Evolutionary conservation across 2,888 invertebrate genomes (phyloP), one percentile per base, ranked within the genome.

Genomic region (Cryptocephalus primarius): DNA sequence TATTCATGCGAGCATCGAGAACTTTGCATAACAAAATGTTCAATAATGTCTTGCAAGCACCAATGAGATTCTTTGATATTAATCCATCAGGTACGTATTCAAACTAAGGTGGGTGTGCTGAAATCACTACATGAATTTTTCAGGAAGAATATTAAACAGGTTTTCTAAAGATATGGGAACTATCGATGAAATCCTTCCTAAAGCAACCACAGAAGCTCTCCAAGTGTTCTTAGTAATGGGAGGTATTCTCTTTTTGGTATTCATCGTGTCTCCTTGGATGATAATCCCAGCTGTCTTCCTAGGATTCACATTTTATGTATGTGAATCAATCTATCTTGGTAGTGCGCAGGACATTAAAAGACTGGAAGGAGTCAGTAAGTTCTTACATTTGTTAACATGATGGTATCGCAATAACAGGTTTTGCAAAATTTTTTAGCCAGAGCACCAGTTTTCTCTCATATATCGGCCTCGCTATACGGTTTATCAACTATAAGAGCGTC

Each of bases 391-490:
- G 36, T 36, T 36, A 36, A 6, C 12, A 36, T 43, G 8, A 11
- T 33, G 12, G 22, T 22, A 6, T 38, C 11, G 8, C 9, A 39
- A 47, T 47, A 39, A 38, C 39, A n/a, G 10, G 6, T 22, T 22
- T 22, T 22, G 22, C 22, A 22, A 4, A 6, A 39, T 45, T 42
- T 61, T 64, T 64, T 74, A 74, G 88, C 85, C 46, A 50, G 51
- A 51, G 91, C 91, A 69, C 94, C 95, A 0, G 87, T 95, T 0
- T 92, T 92, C 67, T 88, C 91, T 0, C 91, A 94, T 65, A 79
- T 94, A 55, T 84, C 86, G 10, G 84, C 91, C 0, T 84, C 89
- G 0, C 72, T 95, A 8, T 79, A 84, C 50, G 95, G 95, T 1
- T 76, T 95, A 22, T 80, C 86, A 36, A 91, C 91, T 0, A 91